Conservation (phyloP, 2,797 vertebrate genomes). For the Ceryle rudis region DNA sequence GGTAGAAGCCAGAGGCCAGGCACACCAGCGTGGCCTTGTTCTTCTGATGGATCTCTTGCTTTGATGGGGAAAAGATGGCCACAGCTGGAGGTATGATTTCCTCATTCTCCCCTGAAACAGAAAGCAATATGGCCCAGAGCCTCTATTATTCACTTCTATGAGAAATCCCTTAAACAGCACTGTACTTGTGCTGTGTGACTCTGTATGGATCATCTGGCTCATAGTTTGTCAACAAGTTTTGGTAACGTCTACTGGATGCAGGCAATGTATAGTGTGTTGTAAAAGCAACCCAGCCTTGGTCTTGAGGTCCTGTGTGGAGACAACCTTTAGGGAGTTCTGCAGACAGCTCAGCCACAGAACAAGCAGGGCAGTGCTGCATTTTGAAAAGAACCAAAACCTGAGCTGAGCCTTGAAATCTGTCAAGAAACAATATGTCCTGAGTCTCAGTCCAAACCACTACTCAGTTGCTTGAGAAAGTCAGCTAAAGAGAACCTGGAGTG, state of each 20-base stretch:
- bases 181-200: not conserved
- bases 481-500: not conserved
- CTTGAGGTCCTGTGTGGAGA: not conserved
- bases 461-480: not conserved
- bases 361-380: not conserved
- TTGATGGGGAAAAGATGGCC: conserved; percentile 76
- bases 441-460: not conserved
- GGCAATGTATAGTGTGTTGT: not conserved
- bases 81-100: conserved; percentile 32
- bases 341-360: not conserved
- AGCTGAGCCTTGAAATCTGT: not conserved
- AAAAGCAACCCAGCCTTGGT: not conserved
- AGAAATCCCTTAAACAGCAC: not conserved
- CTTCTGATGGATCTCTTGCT: conserved; percentile 69
- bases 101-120: not conserved
- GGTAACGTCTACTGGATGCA: not conserved
- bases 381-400: not conserved
- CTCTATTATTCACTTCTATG: not conserved
- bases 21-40: conserved; percentile 78
- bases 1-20: conserved; percentile 78
- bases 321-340: not conserved
- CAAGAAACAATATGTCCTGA: not conserved
- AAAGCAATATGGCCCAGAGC: not conserved
- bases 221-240: not conserved
- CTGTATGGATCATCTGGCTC: not conserved